Percentiles rank a stretch among this genome's conserved stretches.
Evolutionary conservation across 1,140 invertebrate genomes (phyloP).

Genomic region (Drosophila pandora): DNA sequence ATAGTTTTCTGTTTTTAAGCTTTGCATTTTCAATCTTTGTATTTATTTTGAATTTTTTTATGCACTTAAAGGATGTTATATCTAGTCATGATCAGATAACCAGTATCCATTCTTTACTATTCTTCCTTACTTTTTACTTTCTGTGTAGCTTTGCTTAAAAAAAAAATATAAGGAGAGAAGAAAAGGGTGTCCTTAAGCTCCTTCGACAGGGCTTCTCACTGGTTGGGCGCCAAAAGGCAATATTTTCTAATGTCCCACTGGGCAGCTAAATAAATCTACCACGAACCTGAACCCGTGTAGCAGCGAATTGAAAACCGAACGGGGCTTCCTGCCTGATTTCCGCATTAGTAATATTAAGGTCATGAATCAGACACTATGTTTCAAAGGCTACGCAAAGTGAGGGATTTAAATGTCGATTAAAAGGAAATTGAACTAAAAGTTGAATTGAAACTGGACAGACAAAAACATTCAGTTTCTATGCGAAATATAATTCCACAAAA

Average conservation of each 20-base stretch:
- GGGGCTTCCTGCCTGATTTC: constrained; percentile 1
- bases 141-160: constrained; percentile 19
- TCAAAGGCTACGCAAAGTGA: neutral
- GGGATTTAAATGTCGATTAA: neutral
- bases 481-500: too few relatives aligned
- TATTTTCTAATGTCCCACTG: constrained; percentile 5
- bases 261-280: constrained; percentile 2
- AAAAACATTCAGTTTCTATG: neutral
- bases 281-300: constrained; percentile 3
- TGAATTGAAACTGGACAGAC: neutral
- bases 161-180: neutral
- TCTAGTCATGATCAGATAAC: too few relatives aligned
- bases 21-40: constrained; percentile 58
- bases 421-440: neutral
- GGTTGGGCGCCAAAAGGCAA: constrained; percentile 10
- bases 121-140: constrained; percentile 45
- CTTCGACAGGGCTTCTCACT: constrained; percentile 12
- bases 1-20: constrained; percentile 14
- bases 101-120: too few relatives aligned
- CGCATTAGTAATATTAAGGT: neutral
- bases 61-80: neutral
- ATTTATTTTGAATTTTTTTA: constrained; percentile 7
- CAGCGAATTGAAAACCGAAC: neutral
- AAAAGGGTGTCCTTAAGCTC: constrained; percentile 1
- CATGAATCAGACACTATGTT: neutral